Percentiles rank a stretch among this genome's conserved stretches.
phyloP scores from a whole-genome alignment of 2,797 vertebrate genomes.

The Cichlasoma orientale region DNA sequence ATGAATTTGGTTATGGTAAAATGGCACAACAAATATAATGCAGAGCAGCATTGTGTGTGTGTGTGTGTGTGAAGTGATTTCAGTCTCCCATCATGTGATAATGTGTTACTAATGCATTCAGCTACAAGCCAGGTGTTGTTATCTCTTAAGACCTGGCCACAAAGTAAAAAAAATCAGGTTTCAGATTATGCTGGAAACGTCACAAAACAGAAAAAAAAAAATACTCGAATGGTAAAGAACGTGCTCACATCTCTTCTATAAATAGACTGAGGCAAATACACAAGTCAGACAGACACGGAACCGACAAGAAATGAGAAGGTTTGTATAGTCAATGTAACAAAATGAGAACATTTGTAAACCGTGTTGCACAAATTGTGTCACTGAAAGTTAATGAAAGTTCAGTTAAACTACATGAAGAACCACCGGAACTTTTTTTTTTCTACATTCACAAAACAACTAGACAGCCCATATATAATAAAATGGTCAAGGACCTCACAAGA shows the following conservation, averaged over 20 bases:
- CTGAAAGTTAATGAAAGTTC: not conserved
- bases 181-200: not conserved
- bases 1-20: not conserved
- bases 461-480: not conserved
- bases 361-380: not conserved
- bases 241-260: not conserved
- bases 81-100: not conserved
- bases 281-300: not conserved
- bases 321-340: not conserved
- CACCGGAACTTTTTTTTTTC: too few species aligned
- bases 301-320: not conserved
- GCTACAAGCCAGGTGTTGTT: not conserved
- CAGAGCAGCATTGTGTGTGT: not conserved
- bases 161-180: not conserved
- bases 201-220: not conserved
- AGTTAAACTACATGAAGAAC: not conserved
- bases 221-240: not conserved
- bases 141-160: not conserved
- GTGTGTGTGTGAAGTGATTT: not conserved
- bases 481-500: not conserved
- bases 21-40: not conserved
- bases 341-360: not conserved
- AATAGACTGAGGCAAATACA: not conserved
- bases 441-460: not conserved
- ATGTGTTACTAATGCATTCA: not conserved